A percentile compares a stretch with the other conserved stretches of the same genome.
Conservation (phyloP, 2,113 vertebrate genomes). For the Oceanodroma tethys region DNA sequence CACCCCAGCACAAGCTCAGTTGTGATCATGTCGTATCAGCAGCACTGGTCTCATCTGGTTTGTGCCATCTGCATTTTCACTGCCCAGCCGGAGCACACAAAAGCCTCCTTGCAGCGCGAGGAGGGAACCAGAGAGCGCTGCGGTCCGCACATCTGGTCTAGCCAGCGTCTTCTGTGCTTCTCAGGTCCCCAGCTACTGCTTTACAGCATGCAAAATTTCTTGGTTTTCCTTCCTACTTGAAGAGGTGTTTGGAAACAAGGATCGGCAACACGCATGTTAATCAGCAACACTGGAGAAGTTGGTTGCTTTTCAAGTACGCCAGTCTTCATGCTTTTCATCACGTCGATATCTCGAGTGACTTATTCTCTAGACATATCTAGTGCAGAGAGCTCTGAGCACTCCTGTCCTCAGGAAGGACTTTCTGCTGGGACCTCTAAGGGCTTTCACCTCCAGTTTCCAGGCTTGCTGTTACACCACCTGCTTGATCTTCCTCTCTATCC, state of each 20-base stretch:
- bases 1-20: background rate
- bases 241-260: background rate
- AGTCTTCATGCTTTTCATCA: background rate
- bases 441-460: background rate
- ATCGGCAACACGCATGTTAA: accelerated
- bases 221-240: background rate
- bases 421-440: background rate
- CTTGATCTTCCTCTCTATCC: background rate
- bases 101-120: background rate
- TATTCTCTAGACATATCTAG: background rate
- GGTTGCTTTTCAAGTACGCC: background rate
- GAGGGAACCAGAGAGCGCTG: background rate
- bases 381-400: background rate
- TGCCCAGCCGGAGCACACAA: background rate
- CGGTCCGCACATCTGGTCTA: background rate
- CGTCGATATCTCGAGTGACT: accelerated
- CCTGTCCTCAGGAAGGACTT: background rate
- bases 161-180: background rate
- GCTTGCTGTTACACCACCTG: background rate
- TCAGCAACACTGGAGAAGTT: background rate
- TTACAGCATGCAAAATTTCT: background rate
- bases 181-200: background rate
- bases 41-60: background rate
- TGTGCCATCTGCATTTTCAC: background rate
- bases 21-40: accelerated